Evolutionary conservation across 2,888 invertebrate genomes (phyloP), one percentile per base, ranked within the genome.

Genomic region (Tenthredo distinguenda): DNA sequence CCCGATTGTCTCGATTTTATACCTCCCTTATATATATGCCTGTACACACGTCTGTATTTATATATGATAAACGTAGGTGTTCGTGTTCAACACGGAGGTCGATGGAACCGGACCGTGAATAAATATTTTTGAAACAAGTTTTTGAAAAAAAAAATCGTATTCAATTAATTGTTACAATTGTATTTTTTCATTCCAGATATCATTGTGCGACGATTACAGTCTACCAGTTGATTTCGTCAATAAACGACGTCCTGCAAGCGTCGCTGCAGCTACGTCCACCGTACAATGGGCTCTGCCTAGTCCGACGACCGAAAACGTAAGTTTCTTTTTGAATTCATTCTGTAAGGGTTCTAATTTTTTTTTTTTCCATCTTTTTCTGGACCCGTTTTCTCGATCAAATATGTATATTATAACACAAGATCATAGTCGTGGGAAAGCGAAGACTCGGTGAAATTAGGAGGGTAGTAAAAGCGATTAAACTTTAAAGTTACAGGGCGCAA

Each of bases 121-220:
- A 47, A 47, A 47, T 47, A 47, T 15, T 10, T 47, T 0, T 47
- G 12, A 47, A 47, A 12, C 9, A 40, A 9, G 1, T 40, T 10
- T 43, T 43, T 43, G 12, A 43, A 43, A 12, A 12, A 43, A 31
- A 92, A 91, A 91, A 92, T 90, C 89, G 88, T 90, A 91, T 91
- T 92, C 91, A 91, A 91, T 7, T 21, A 47, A 84, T 50, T 6
- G 21, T 43, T 55, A 21, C 9, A 31, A 31, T 12, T 71, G 21
- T 10, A 1, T 26, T 26, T 9, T 62, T 26, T 26, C 12, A 12
- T 62, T 58, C n/a, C 95, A 98, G 97, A 96, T 97, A 91, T 96
- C 97, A 88, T 95, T 98, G 90, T 97, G 97, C 94, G 97, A 98
- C 92, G 97, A 98, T 94, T 98, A 98, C 94, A 97, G 97, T 94